These are phyloP conservation scores for Chloroclysta siterata DNA, from an alignment of 2,888 invertebrate species.

Conservation along the genomic window DNA sequence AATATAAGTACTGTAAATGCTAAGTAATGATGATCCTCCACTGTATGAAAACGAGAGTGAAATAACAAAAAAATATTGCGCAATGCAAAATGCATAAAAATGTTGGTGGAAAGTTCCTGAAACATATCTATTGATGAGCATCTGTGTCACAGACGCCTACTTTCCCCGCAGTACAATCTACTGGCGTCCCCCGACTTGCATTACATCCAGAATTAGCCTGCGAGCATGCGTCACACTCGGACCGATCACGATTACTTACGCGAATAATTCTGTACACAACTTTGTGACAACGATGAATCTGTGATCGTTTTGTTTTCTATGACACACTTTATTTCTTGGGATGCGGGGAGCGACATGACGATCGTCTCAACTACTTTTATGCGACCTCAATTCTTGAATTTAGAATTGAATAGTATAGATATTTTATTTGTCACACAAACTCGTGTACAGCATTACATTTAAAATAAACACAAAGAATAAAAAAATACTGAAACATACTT, in stretches of 20 bases:
- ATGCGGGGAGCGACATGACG: neutral
- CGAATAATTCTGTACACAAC: constrained; percentile 49
- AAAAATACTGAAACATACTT: too few species aligned
- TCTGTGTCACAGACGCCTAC: constrained; percentile 13
- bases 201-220: constrained; percentile 56
- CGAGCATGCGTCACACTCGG: constrained; percentile 62
- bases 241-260: constrained; percentile 56
- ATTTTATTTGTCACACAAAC: too few species aligned
- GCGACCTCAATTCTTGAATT: neutral
- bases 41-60: too few species aligned
- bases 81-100: neutral
- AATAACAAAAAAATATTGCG: neutral
- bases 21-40: too few species aligned
- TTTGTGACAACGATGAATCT: constrained; percentile 48
- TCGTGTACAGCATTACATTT: too few species aligned
- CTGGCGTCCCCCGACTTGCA: constrained; percentile 52
- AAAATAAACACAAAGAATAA: too few species aligned
- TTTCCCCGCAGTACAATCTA: constrained; percentile 9
- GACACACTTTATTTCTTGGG: constrained; percentile 5
- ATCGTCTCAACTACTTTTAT: too few species aligned
- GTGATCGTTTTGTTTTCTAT: neutral
- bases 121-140: neutral
- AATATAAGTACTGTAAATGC: too few species aligned
- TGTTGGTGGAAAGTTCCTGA: neutral
- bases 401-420: too few species aligned